Evolutionary conservation across 2,113 vertebrate species (phyloP), one percentile per base, ranked within the genome.

Genomic region (Halcyon malimbica): DNA sequence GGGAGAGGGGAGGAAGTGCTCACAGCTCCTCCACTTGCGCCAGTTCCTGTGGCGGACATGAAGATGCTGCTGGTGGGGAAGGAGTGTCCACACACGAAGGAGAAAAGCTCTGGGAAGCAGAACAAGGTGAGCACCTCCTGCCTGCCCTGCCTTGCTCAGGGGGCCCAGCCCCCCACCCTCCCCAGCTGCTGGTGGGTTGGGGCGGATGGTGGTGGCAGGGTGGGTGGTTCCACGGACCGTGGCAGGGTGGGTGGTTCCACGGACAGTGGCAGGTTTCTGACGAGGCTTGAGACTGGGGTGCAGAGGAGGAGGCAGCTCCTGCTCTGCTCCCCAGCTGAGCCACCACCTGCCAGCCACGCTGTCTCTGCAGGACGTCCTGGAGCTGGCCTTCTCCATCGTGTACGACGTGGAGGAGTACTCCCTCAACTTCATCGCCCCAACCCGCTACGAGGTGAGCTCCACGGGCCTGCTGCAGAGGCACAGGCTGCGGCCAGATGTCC

Each of bases 81-180:
- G 93, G 99, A 99, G 90, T 99, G 99, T 87, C 99, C 99, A 3
- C 99, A 99, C 71, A 98, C 99, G 63, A 99, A 99, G 97, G 99
- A 99, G 96, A 99, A 99, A 94, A 98, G 98, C 70, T 98, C 98
- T 0, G 98, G 99, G 93, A 99, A 99, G 88, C 99, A 99, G 98
- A 99, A 99, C 94, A 99, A 99, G 99, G 99, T 99, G 51, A 96
- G 97, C 60, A 24, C 16, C 3, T 76, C 39, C 35, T 25, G 37
- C 13, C 51, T 28, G 51, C 51, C 51, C 25, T 31, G 53, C 28
- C 28, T 29, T 23, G n/a, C 3, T 3, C 50, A 57, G 37, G 35
- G 50, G 17, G 4, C 42, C 57, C n/a, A 7, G 80, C 11, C 9
- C 0, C 0, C 29, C 54, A 13, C 23, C 57, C 35, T 83, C 65